A percentile compares a stretch with the other conserved stretches of the same genome.
These are phyloP conservation scores for Varecia variegata DNA, from an alignment of 2,797 vertebrate genomes.

Conservation along the genomic window DNA sequence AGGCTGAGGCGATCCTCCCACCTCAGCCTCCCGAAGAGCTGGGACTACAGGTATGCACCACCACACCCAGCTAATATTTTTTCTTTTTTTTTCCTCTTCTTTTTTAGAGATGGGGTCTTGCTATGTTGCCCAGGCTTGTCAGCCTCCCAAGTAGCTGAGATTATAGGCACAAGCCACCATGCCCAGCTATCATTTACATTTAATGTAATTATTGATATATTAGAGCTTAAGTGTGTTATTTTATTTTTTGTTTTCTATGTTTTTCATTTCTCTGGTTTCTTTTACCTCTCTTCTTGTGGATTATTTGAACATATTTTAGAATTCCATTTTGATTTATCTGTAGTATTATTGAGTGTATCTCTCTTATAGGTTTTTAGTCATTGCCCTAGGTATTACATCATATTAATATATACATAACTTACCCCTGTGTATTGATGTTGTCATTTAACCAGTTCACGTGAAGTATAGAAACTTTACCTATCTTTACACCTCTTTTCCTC, in stretches of 20 bases:
- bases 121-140: background rate
- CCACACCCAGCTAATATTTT: background rate
- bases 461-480: background rate
- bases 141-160: background rate
- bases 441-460: background rate
- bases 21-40: background rate
- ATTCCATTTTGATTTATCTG: background rate
- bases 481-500: background rate
- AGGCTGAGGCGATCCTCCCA: background rate
- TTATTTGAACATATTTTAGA: background rate
- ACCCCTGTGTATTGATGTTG: background rate
- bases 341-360: background rate
- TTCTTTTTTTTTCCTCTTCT: background rate
- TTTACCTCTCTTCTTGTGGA: background rate
- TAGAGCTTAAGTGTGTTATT: background rate
- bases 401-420: background rate
- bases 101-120: background rate
- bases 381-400: background rate
- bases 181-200: background rate
- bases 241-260: background rate
- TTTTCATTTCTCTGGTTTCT: conserved; percentile 47
- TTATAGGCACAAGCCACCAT: background rate
- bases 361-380: background rate
- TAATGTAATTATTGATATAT: background rate
- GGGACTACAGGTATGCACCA: background rate